Evolutionary conservation across 2,888 invertebrate species (phyloP).

Genomic region (Parnassius orleans): DNA sequence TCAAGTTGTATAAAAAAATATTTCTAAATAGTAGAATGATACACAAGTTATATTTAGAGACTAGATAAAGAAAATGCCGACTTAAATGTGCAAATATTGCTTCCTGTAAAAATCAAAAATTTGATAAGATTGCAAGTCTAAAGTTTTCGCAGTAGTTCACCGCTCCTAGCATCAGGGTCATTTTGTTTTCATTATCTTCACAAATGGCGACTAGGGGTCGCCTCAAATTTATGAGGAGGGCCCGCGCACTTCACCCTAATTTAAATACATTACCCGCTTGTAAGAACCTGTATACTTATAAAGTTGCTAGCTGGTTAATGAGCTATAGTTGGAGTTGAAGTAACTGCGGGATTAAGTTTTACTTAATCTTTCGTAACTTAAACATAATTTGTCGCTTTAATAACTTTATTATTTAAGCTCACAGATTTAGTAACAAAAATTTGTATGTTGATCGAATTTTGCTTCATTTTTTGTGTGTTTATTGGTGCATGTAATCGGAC

Average conservation of each 20-base stretch:
- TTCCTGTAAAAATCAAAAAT: background rate
- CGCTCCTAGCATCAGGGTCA: slow-evolving; percentile 31
- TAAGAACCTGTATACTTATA: slow-evolving; percentile 31
- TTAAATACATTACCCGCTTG: slow-evolving; percentile 54
- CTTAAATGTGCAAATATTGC: too few species aligned
- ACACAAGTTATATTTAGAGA: too few species aligned
- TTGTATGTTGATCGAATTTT: too few species aligned
- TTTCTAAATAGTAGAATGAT: too few species aligned
- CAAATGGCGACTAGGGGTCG: slow-evolving; percentile 37
- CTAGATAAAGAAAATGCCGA: too few species aligned
- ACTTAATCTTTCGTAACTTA: background rate
- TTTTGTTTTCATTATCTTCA: slow-evolving; percentile 44
- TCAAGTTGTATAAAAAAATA: too few species aligned
- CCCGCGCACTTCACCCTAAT: slow-evolving; percentile 43
- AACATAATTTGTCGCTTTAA: too few species aligned
- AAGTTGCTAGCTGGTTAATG: slow-evolving; percentile 30
- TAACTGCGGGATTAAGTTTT: background rate
- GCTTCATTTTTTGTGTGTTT: too few species aligned
- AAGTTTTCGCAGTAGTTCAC: background rate
- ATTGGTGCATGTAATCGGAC: too few species aligned
- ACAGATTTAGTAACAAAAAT: too few species aligned
- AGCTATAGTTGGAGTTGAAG: slow-evolving; percentile 13
- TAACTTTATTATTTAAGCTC: too few species aligned
- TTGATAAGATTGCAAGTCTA: slow-evolving; percentile 10
- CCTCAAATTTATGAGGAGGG: slow-evolving; percentile 36